phyloP scores from a whole-genome alignment of 2,113 vertebrate genomes.

The Cheirogaleus medius region DNA sequence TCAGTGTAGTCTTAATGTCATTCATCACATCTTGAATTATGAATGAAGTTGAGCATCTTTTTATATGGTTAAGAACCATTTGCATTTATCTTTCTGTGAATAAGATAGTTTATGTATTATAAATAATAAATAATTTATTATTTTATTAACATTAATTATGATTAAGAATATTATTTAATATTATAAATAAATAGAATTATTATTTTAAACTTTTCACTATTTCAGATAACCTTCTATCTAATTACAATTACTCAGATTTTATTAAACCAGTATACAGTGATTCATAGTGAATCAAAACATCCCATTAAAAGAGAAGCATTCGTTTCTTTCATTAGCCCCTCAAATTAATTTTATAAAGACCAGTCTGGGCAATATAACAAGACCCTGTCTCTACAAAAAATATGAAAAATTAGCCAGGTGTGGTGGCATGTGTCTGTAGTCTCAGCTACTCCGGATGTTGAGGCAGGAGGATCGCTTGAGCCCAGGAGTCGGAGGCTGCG shows the following conservation, averaged over 20 bases:
- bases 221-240: not conserved
- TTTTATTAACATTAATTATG: too few species aligned
- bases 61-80: not conserved
- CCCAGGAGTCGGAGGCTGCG: too few species aligned
- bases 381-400: too few species aligned
- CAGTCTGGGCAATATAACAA: too few species aligned
- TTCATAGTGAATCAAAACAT: not conserved
- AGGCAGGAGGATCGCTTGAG: too few species aligned
- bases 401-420: too few species aligned
- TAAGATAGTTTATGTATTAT: not conserved
- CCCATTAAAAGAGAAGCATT: not conserved
- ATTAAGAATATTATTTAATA: too few species aligned
- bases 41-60: not conserved
- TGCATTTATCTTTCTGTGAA: not conserved
- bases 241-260: not conserved
- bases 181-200: not conserved
- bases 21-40: not conserved
- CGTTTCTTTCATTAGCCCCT: not conserved
- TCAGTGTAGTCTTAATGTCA: not conserved
- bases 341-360: not conserved
- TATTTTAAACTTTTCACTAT: not conserved
- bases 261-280: not conserved
- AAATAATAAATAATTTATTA: too few species aligned
- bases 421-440: too few species aligned
- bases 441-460: too few species aligned